Evolutionary conservation across 2,888 invertebrate genomes (phyloP).

Genomic region (Acanthosoma haemorrhoidale): DNA sequence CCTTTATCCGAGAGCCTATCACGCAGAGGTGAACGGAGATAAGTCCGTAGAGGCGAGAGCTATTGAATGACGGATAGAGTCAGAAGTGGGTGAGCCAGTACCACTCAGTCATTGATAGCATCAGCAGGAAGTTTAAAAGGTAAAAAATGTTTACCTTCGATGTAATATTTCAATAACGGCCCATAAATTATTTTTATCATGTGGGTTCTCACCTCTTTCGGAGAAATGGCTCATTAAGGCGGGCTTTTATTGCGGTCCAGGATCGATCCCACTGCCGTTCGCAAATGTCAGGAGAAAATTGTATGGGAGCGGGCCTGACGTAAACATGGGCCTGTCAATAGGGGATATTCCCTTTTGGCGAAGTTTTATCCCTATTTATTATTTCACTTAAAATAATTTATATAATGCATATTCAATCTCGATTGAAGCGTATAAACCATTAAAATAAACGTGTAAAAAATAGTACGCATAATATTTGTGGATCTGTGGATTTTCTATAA

Average conservation of each 20-base stretch:
- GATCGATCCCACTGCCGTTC: not conserved
- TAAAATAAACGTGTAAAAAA: no score
- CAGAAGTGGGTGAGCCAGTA: not conserved
- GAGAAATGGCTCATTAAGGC: not conserved
- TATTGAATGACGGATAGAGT: not conserved
- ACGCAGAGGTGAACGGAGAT: no score
- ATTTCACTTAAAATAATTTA: no score
- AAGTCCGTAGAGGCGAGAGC: not conserved
- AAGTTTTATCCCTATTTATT: no score
- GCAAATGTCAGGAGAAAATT: not conserved
- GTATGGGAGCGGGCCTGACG: not conserved
- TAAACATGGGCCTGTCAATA: no score
- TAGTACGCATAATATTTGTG: no score
- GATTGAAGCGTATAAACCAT: no score
- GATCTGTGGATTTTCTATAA: no score
- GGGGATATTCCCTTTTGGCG: no score
- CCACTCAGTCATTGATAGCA: no score
- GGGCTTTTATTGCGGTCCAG: not conserved
- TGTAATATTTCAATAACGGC: not conserved
- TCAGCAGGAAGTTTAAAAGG: not conserved
- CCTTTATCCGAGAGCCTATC: no score
- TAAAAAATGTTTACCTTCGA: not conserved
- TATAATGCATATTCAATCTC: no score
- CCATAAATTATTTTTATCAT: not conserved
- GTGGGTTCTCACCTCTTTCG: not conserved